Evolutionary conservation across 2,888 invertebrate genomes (phyloP).

Genomic region (Exocentrus adspersus): DNA sequence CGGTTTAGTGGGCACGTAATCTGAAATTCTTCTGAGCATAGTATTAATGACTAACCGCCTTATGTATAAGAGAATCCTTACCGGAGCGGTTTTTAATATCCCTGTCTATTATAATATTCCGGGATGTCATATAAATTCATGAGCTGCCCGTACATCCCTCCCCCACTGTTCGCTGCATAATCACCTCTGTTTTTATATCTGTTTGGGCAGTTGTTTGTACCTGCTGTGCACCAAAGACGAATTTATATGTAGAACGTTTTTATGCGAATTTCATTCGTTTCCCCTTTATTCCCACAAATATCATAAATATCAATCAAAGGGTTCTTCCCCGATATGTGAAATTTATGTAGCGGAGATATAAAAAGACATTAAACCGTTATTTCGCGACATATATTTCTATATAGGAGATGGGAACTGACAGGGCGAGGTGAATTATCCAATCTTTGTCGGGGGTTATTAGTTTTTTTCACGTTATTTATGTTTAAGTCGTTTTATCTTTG

Average conservation of each 20-base stretch:
- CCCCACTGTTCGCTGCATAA: constrained; percentile 60
- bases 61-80: constrained; percentile 33
- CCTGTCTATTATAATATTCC: constrained; percentile 56
- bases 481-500: constrained; percentile 38
- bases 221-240: neutral
- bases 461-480: constrained; percentile 33
- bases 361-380: constrained; percentile 27
- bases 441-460: constrained; percentile 37
- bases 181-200: constrained; percentile 60
- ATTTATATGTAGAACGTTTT: no score
- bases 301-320: constrained; percentile 50
- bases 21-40: constrained; percentile 44
- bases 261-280: constrained; percentile 30
- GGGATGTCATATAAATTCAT: constrained; percentile 58
- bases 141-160: constrained; percentile 39
- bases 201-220: constrained; percentile 51
- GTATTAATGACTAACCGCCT: constrained; percentile 44
- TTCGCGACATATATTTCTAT: constrained; percentile 38
- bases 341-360: constrained; percentile 36
- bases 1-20: constrained; percentile 43
- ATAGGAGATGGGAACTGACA: constrained; percentile 28
- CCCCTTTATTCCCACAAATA: constrained; percentile 40
- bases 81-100: constrained; percentile 56
- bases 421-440: constrained; percentile 36
- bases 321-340: constrained; percentile 35